Evolutionary conservation across 2,113 vertebrate species (phyloP).

Genomic region (Dipodomys ordii): DNA sequence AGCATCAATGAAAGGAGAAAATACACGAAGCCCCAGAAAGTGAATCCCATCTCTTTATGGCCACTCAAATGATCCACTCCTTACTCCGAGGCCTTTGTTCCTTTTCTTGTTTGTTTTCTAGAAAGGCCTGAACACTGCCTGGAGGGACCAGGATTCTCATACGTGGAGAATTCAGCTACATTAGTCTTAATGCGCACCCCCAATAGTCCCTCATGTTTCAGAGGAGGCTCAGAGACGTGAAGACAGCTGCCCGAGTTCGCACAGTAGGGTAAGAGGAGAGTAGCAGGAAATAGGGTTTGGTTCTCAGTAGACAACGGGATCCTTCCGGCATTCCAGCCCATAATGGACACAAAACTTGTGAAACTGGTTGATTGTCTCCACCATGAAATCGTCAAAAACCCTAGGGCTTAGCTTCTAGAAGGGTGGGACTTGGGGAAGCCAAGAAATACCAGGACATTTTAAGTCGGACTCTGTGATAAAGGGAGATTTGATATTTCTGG

Average conservation of each 20-base stretch:
- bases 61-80: fast-evolving
- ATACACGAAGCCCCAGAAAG: conserved; percentile 72
- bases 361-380: neutral
- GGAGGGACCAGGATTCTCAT: fast-evolving
- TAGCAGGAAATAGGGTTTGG: neutral
- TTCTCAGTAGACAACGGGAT: fast-evolving
- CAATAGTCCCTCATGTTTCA: neutral
- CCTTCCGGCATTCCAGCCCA: neutral
- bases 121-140: neutral
- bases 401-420: conserved; percentile 60
- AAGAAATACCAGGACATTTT: conserved; percentile 81
- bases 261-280: neutral
- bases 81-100: neutral
- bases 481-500: conserved; percentile 89
- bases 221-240: neutral
- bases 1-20: conserved; percentile 73
- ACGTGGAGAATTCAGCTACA: fast-evolving
- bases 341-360: neutral
- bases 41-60: neutral
- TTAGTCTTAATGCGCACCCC: fast-evolving
- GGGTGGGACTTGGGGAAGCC: conserved; percentile 62
- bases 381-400: conserved; percentile 44
- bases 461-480: conserved; percentile 85
- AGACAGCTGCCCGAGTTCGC: neutral
- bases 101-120: neutral